Conservation (phyloP, 2,113 vertebrate species). For the human region GRCh38 chr4:123989501-123990000, state of each 20-base stretch:
- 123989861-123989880: neutral
- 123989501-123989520: too few species aligned
- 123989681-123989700: neutral
- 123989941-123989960: neutral
- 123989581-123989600: neutral
- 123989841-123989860: neutral
- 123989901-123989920: neutral
- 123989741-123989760: neutral
- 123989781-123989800: neutral
- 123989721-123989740: neutral
- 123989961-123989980: neutral
- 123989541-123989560: neutral
- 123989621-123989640: neutral
- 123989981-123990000: neutral
- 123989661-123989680: neutral
- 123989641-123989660: neutral
- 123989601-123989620: neutral
- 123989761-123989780: neutral
- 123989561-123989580: neutral
- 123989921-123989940: neutral
- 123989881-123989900: neutral
- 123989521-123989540: too few species aligned
- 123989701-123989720: neutral
- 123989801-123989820: neutral
- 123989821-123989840: neutral